phyloP scores from a whole-genome alignment of 2,797 vertebrate genomes.

The Trachops cirrhosus region DNA sequence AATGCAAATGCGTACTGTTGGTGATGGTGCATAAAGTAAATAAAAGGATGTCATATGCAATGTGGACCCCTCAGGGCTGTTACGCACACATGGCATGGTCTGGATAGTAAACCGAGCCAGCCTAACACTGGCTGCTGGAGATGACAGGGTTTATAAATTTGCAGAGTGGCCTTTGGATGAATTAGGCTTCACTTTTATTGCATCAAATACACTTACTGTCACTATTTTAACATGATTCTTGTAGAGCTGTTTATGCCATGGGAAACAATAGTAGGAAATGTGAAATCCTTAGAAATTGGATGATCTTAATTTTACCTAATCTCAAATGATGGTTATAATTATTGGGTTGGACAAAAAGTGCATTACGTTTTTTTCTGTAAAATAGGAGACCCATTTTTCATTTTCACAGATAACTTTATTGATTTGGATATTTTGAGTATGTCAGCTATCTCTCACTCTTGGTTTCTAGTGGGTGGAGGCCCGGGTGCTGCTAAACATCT shows the following conservation, averaged over 20 bases:
- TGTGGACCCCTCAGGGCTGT: constrained; percentile 14
- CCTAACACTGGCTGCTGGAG: not conserved
- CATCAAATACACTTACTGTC: not conserved
- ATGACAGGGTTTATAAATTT: constrained; percentile 18
- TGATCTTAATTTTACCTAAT: not conserved
- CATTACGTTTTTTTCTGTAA: too few species aligned
- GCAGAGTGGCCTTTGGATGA: not conserved
- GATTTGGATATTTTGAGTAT: not conserved
- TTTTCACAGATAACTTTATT: too few species aligned
- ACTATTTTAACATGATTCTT: not conserved
- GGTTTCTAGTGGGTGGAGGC: not conserved
- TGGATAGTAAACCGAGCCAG: not conserved
- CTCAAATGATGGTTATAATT: not conserved
- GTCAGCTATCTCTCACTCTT: not conserved
- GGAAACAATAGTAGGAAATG: not conserved
- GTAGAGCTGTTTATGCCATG: not conserved
- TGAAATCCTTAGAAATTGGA: not conserved
- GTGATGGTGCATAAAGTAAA: constrained; percentile 37
- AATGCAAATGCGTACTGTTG: not conserved
- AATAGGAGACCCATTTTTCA: too few species aligned
- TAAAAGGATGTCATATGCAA: not conserved
- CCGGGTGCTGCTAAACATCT: too few species aligned
- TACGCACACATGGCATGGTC: not conserved
- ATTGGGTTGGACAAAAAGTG: too few species aligned
- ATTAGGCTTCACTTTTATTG: not conserved